These are phyloP conservation scores for Linhomoeus sp. DNA, from an alignment of 2,888 invertebrate species.

Conservation along the genomic window DNA sequence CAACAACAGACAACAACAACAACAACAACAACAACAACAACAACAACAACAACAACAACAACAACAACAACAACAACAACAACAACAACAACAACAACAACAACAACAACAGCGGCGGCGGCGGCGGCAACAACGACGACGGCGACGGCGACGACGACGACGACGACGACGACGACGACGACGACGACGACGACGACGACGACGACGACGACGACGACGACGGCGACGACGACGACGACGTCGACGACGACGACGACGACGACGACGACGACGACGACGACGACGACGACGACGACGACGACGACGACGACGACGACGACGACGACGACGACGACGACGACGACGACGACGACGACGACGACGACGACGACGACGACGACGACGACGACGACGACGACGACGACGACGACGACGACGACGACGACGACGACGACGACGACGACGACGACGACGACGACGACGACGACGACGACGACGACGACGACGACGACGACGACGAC, in stretches of 20 bases:
- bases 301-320: background rate
- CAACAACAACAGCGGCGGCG: slow-evolving; percentile 1
- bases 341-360: background rate
- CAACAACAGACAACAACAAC: background rate
- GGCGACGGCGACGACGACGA: slow-evolving; percentile 12
- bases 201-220: slow-evolving; percentile 3
- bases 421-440: background rate
- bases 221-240: background rate
- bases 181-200: slow-evolving; percentile 2
- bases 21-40: slow-evolving; percentile 2
- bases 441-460: background rate
- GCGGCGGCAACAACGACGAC: slow-evolving; percentile 12
- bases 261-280: background rate
- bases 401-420: background rate
- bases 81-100: slow-evolving; percentile 2
- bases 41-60: slow-evolving; percentile 6
- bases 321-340: background rate
- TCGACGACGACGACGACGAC: slow-evolving; percentile 36
- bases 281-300: background rate
- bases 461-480: background rate
- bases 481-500: too few relatives aligned
- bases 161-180: slow-evolving; percentile 5
- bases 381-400: background rate
- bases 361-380: background rate
- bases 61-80: slow-evolving; percentile 6